Base-by-base conservation (phyloP, 2,888 invertebrate genomes). In the Nomada goodeniana region DNA sequence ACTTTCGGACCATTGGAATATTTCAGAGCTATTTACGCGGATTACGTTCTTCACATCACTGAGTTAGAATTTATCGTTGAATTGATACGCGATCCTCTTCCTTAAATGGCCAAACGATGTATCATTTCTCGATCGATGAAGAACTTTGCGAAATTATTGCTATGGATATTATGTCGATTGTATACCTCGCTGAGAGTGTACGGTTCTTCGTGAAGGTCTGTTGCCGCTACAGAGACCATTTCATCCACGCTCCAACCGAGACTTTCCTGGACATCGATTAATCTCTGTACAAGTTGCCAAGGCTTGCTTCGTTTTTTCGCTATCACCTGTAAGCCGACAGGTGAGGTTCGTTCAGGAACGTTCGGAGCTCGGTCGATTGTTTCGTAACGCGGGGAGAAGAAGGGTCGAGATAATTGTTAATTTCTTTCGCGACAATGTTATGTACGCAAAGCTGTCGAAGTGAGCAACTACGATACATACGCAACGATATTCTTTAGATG, bases 191-290 rank as follows among this genome's bases (percentile, higher is more conserved):
- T 92, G 89, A 96, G 96, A 42, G 95, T 95, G 90, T 98, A 98
- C 0, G 96, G 94, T 68, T 96, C 95, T 88, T 96, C 95, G 79
- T 96, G 95, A 61, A 98, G 93, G 82, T 95, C 93, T 79, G 95
- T 93, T 68, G 95, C 91, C 0, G 97, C 97, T 53, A 97, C 91
- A n/a, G 94, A 90, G 77, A 96, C 95, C 96, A 98, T 97, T 84
- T 97, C 96, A 52, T 95, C 94, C 71, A 98, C 94, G 84, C 94
- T 95, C 82, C 96, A 94, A 13, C 94, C 94, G 23, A 98, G 94
- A 26, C 94, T 93, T 77, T 95, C 94, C 94, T 99, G 98, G 26
- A 98, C 94, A 88, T 97, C 96, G 67, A 96, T 96, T 76, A 99
- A 95, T 84, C 96, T 95, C 73, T 95, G 94, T 90, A 96, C 93